phyloP scores from a whole-genome alignment of 2,113 vertebrate genomes.

The Eonycteris spelaea region DNA sequence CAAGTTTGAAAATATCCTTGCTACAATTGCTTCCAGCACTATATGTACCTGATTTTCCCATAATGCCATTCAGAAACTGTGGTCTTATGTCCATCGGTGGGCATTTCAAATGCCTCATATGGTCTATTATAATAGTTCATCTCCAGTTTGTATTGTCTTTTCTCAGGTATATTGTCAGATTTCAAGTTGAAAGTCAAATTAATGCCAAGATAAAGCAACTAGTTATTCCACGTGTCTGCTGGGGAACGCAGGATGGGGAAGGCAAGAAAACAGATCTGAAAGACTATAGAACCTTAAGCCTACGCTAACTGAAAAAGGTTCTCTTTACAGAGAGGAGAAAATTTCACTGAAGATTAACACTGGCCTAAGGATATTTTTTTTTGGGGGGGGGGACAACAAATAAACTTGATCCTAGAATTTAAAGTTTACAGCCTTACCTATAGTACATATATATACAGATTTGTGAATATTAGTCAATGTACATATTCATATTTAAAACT shows the following conservation, averaged over 20 bases:
- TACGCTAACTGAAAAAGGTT: not conserved
- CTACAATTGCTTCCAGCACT: not conserved
- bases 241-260: not conserved
- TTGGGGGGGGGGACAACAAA: not conserved
- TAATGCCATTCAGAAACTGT: not conserved
- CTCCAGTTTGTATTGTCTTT: not conserved
- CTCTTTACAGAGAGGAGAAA: not conserved
- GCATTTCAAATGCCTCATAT: not conserved
- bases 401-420: not conserved
- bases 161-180: not conserved
- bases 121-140: not conserved
- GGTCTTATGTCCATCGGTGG: not conserved
- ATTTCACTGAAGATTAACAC: not conserved
- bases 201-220: not conserved
- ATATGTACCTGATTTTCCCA: not conserved
- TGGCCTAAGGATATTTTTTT: not conserved
- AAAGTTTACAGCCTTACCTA: not conserved
- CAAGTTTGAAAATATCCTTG: not conserved
- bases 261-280: not conserved
- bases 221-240: not conserved
- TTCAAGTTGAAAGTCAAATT: not conserved
- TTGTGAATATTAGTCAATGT: not conserved
- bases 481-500: not conserved
- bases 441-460: not conserved
- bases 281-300: not conserved